Evolutionary conservation across 2,888 invertebrate species (phyloP).

Genomic region (Idaea straminata): DNA sequence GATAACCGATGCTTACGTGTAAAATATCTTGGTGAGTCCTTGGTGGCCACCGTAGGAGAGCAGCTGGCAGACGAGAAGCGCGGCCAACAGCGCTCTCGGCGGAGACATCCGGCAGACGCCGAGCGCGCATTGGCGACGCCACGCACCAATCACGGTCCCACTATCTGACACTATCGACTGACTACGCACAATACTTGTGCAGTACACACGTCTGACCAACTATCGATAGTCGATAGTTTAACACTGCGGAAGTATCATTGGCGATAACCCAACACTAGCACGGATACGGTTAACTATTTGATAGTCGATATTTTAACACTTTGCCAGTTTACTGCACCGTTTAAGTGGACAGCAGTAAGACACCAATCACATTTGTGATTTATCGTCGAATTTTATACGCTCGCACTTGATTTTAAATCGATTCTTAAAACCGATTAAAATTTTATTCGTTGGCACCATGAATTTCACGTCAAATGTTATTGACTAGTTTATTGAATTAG

Average conservation of each 20-base stretch:
- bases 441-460: not conserved
- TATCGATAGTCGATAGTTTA: not conserved
- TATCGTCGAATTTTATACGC: not conserved
- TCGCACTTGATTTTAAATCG: not conserved
- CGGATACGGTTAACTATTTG: not conserved
- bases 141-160: slow-evolving; percentile 64
- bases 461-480: not conserved
- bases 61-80: slow-evolving; percentile 71
- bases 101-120: slow-evolving; percentile 73
- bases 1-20: slow-evolving; percentile 58
- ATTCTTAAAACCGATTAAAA: not conserved
- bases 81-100: slow-evolving; percentile 76
- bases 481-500: not conserved
- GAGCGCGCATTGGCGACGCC: slow-evolving; percentile 73
- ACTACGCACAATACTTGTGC: slow-evolving; percentile 8
- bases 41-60: slow-evolving; percentile 77
- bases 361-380: not conserved
- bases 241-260: not conserved
- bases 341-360: not conserved
- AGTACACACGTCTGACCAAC: not conserved
- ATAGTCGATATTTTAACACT: not conserved
- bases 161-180: slow-evolving; percentile 26
- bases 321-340: not conserved
- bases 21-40: slow-evolving; percentile 78
- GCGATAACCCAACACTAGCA: not conserved